phyloP scores from a whole-genome alignment of 2,888 invertebrate genomes.

The Lampropteryx suffumata region DNA sequence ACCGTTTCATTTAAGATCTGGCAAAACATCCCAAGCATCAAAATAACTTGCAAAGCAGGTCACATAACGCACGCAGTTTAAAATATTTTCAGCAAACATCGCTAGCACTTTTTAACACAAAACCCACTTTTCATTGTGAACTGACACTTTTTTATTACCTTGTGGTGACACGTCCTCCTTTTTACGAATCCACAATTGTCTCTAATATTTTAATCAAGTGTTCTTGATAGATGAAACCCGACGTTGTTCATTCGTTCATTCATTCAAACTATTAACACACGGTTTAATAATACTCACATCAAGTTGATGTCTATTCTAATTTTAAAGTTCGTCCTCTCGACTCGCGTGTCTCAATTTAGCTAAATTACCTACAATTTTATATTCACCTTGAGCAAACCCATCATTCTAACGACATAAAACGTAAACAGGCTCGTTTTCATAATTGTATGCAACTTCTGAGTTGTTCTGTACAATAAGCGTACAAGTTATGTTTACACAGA shows the following conservation, averaged over 20 bases:
- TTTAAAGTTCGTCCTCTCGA: slow-evolving; percentile 26
- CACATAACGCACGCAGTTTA: slow-evolving; percentile 6
- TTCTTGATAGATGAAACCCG: slow-evolving; percentile 12
- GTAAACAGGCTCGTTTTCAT: too few species aligned
- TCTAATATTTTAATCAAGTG: slow-evolving; percentile 19
- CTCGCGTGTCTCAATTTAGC: slow-evolving; percentile 15
- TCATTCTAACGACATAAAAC: slow-evolving; percentile 15
- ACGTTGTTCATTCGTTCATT: slow-evolving; percentile 22
- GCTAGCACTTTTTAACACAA: slow-evolving; percentile 1
- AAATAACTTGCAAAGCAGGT: slow-evolving; percentile 16
- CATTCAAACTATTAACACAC: slow-evolving; percentile 55
- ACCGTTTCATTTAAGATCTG: slow-evolving; percentile 32
- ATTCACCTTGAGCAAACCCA: slow-evolving; percentile 15
- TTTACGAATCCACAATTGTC: slow-evolving; percentile 12
- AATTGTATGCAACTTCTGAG: too few species aligned
- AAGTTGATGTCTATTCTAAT: slow-evolving; percentile 44
- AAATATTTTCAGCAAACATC: slow-evolving; percentile 13
- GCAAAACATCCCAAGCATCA: slow-evolving; percentile 22
- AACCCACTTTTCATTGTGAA: neutral
- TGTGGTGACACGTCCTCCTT: neutral
- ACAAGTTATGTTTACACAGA: too few species aligned
- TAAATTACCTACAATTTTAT: slow-evolving; percentile 20
- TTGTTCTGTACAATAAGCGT: too few species aligned
- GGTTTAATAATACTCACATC: slow-evolving; percentile 49
- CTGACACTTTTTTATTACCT: neutral